Evolutionary conservation across 1,140 invertebrate genomes (phyloP).

Genomic region (Drosophila murphyi): DNA sequence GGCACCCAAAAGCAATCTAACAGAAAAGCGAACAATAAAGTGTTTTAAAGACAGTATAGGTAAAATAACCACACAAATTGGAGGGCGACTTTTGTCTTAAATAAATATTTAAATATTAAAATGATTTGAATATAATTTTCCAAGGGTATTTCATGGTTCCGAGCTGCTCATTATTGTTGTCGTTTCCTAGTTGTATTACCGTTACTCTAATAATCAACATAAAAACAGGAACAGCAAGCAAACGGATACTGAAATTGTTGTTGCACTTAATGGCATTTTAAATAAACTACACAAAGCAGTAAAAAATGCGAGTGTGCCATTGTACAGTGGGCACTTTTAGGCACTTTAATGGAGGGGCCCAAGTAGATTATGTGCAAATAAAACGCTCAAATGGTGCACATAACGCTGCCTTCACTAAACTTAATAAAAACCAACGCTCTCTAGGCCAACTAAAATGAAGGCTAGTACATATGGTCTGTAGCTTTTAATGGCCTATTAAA

Average conservation of each 20-base stretch:
- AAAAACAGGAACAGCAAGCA: slow-evolving; percentile 44
- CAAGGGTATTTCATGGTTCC: slow-evolving; percentile 40
- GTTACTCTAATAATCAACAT: slow-evolving; percentile 61
- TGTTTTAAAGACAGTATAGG: too few species aligned
- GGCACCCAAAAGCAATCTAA: too few species aligned
- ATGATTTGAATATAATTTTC: not conserved
- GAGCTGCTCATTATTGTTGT: not conserved
- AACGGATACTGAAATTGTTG: slow-evolving; percentile 65
- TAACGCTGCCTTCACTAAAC: slow-evolving; percentile 26
- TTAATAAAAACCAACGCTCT: slow-evolving; percentile 39
- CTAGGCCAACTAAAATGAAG: slow-evolving; percentile 24
- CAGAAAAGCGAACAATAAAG: too few species aligned
- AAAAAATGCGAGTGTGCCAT: slow-evolving; percentile 53
- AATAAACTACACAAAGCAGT: slow-evolving; percentile 74
- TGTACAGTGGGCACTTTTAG: slow-evolving; percentile 62
- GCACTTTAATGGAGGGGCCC: slow-evolving; percentile 60
- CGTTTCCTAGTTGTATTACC: slow-evolving; percentile 18
- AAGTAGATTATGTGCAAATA: slow-evolving; percentile 76
- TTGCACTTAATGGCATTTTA: slow-evolving; percentile 77
- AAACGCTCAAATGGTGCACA: slow-evolving; percentile 58
- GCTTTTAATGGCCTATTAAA: slow-evolving; percentile 52
- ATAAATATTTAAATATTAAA: not conserved
- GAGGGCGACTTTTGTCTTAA: not conserved
- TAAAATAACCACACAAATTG: too few species aligned
- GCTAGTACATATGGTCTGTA: slow-evolving; percentile 34